phyloP scores from a whole-genome alignment of 2,888 invertebrate genomes.

The Agonopterix alstromeriana region DNA sequence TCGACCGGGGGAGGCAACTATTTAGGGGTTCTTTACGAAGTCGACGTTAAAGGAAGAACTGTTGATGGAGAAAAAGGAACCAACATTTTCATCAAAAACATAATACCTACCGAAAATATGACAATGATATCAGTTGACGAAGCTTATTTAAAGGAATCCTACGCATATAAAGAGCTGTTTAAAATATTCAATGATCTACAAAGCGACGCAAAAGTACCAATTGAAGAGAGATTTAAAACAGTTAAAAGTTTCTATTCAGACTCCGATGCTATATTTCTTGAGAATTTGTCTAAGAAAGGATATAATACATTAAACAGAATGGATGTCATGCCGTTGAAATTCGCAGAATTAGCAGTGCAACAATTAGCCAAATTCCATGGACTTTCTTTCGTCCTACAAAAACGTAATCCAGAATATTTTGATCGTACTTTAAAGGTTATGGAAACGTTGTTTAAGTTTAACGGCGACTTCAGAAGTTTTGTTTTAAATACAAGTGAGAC shows the following conservation, averaged over 20 bases:
- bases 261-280: slow-evolving; percentile 24
- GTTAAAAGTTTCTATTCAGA: slow-evolving; percentile 31
- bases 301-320: slow-evolving; percentile 21
- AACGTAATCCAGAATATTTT: slow-evolving; percentile 20
- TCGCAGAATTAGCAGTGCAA: slow-evolving; percentile 21
- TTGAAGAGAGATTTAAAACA: slow-evolving; percentile 28
- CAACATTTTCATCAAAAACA: slow-evolving; percentile 22
- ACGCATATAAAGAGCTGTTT: slow-evolving; percentile 35
- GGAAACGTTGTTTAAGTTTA: slow-evolving; percentile 12
- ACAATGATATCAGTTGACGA: slow-evolving; percentile 20
- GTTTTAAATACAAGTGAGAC: slow-evolving; percentile 12
- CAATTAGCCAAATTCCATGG: slow-evolving; percentile 31
- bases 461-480: slow-evolving; percentile 15
- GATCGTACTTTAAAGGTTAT: slow-evolving; percentile 9
- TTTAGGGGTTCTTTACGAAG: slow-evolving; percentile 20
- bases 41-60: slow-evolving; percentile 22
- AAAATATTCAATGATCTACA: slow-evolving; percentile 34
- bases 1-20: slow-evolving; percentile 21
- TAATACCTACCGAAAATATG: slow-evolving; percentile 23
- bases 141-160: slow-evolving; percentile 29
- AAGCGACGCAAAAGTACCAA: slow-evolving; percentile 30
- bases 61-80: slow-evolving; percentile 34
- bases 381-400: slow-evolving; percentile 22
- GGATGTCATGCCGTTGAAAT: slow-evolving; percentile 20
- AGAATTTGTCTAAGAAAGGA: slow-evolving; percentile 22